A percentile compares a stretch with the other conserved stretches of the same genome.
Conservation (phyloP, 2,797 vertebrate genomes). For the Alcedo quadribrachys region DNA sequence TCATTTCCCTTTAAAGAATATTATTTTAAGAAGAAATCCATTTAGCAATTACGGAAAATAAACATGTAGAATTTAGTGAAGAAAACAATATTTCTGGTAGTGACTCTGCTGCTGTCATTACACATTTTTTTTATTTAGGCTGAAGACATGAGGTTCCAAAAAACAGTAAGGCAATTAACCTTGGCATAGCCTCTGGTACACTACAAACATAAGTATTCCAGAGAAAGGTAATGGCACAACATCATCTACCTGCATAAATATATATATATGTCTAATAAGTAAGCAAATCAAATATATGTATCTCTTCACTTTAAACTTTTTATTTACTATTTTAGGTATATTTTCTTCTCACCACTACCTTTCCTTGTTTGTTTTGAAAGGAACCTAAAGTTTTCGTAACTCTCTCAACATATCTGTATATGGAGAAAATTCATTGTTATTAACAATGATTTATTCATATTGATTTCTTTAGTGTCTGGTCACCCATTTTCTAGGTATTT, state of each 20-base stretch:
- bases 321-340: neutral
- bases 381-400: neutral
- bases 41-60: neutral
- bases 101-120: neutral
- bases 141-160: neutral
- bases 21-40: neutral
- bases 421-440: neutral
- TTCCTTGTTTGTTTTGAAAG: neutral
- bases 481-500: neutral
- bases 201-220: neutral
- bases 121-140: neutral
- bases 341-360: neutral
- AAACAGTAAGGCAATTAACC: neutral
- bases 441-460: accelerated
- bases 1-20: neutral
- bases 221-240: neutral
- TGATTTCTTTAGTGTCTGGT: neutral
- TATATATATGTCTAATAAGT: too few relatives aligned
- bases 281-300: too few relatives aligned
- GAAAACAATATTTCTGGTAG: neutral
- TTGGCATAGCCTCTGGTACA: neutral
- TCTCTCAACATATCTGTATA: neutral
- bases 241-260: neutral
- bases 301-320: neutral
- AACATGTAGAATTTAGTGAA: neutral